These are phyloP conservation scores for Azorinus chamasolen DNA, from an alignment of 2,888 invertebrate species.

Conservation along the genomic window DNA sequence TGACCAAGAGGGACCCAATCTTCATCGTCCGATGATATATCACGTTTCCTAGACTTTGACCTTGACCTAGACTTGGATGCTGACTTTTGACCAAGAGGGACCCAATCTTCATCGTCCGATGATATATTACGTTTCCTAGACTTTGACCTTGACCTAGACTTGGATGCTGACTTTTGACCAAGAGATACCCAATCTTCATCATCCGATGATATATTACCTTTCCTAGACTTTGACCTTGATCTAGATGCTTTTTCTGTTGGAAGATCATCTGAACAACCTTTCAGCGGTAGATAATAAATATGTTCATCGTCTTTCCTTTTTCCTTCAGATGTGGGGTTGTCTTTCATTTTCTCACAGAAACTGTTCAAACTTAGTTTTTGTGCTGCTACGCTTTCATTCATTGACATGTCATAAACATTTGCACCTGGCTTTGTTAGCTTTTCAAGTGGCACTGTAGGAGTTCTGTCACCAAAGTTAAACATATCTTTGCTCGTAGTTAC, in stretches of 20 bases:
- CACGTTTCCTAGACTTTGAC: slow-evolving; percentile 30
- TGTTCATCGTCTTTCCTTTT: slow-evolving; percentile 32
- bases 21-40: slow-evolving; percentile 9
- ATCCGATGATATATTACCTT: slow-evolving; percentile 16
- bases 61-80: slow-evolving; percentile 45
- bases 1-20: background rate
- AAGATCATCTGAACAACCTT: slow-evolving; percentile 45
- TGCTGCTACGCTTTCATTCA: slow-evolving; percentile 69
- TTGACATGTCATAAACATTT: slow-evolving; percentile 71
- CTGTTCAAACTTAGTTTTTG: slow-evolving; percentile 26
- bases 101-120: slow-evolving; percentile 9
- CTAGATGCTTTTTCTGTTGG: slow-evolving; percentile 31
- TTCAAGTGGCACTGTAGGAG: slow-evolving; percentile 54
- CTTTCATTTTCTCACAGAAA: slow-evolving; percentile 31
- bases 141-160: slow-evolving; percentile 28
- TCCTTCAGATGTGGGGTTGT: slow-evolving; percentile 2
- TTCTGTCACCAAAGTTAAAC: slow-evolving; percentile 63
- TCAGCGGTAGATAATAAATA: slow-evolving; percentile 54
- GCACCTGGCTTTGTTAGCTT: slow-evolving; percentile 43
- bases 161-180: slow-evolving; percentile 11
- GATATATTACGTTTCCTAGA: slow-evolving; percentile 20
- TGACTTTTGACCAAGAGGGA: slow-evolving; percentile 11
- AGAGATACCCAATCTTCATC: slow-evolving; percentile 4
- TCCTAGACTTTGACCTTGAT: slow-evolving; percentile 32
- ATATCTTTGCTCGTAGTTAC: slow-evolving; percentile 51